Evolutionary conservation across 2,797 vertebrate species (phyloP).

Genomic region (Sebastes trivittatus): DNA sequence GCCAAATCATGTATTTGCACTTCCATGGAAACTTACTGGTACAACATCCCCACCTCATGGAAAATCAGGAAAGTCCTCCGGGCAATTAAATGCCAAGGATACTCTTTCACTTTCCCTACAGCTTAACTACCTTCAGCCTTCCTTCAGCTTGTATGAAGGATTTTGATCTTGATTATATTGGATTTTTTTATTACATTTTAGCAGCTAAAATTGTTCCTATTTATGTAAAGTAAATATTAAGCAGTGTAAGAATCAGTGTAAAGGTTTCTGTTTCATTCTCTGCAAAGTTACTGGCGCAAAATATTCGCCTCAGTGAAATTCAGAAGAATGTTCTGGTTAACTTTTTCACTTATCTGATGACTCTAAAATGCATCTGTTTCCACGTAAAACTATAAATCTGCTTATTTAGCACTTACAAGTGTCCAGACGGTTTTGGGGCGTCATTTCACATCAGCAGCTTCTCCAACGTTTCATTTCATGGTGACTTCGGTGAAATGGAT

Average conservation of each 20-base stretch:
- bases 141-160: background rate
- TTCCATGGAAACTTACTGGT: background rate
- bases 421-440: background rate
- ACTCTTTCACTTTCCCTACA: background rate
- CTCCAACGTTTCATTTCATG: background rate
- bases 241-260: background rate
- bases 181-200: background rate
- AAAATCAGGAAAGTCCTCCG: background rate
- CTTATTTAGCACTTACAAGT: background rate
- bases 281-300: background rate
- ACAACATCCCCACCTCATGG: background rate
- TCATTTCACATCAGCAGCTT: background rate
- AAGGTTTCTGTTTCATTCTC: background rate
- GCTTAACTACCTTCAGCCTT: background rate
- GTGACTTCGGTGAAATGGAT: constrained; percentile 1
- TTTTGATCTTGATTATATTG: background rate
- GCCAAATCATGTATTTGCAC: background rate
- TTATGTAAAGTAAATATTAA: background rate
- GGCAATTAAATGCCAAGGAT: background rate
- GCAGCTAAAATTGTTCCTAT: background rate
- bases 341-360: background rate
- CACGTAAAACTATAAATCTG: background rate
- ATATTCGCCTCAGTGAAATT: background rate
- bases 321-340: background rate
- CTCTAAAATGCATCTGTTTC: background rate